Evolutionary conservation across 2,113 vertebrate genomes (phyloP), one percentile per base, ranked within the genome.

Genomic region (Zingel zingel): DNA sequence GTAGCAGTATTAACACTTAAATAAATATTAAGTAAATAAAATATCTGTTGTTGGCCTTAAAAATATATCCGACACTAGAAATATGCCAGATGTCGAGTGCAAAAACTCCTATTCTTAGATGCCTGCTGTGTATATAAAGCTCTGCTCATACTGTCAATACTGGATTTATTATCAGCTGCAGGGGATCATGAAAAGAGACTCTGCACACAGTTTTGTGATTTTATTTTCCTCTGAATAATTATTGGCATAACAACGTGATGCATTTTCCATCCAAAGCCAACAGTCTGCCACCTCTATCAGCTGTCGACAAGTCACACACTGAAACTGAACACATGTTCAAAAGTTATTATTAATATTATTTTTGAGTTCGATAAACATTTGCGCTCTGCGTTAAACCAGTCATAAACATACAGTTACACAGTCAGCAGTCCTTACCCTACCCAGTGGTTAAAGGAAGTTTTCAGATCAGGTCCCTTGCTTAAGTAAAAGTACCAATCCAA

Each of bases 91-190:
- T 56, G 51, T 56, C 6, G 4, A 21, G 6, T 19, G 51, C 8
- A 45, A 21, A 45, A 47, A 13, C n/a, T 54, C 27, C 12, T 43
- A 7, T 45, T 57, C 25, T 59, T 51, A 16, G 58, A 51, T 50
- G 27, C 27, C 47, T 53, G 30, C 3, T 36, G 6, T 75, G 21
- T 14, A 18, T 36, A 25, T 19, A 18, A n/a, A 39, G 16, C 50
- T 53, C 0, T 12, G 43, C 58, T 78, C 30, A 3, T 25, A 54
- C 33, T 79, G 57, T 71, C 48, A 56, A 12, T 21, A 27, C 54
- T 47, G 39, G 36, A 72, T 58, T 72, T 27, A 27, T 47, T 47
- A 47, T 72, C 39, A 19, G 69, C 69, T 72, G 69, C 54, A 30
- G 54, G 33, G 36, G 39, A 58, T 72, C 16, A 47, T 47, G 11